Evolutionary conservation across 2,113 vertebrate genomes (phyloP).

Genomic region (Talpa occidentalis): DNA sequence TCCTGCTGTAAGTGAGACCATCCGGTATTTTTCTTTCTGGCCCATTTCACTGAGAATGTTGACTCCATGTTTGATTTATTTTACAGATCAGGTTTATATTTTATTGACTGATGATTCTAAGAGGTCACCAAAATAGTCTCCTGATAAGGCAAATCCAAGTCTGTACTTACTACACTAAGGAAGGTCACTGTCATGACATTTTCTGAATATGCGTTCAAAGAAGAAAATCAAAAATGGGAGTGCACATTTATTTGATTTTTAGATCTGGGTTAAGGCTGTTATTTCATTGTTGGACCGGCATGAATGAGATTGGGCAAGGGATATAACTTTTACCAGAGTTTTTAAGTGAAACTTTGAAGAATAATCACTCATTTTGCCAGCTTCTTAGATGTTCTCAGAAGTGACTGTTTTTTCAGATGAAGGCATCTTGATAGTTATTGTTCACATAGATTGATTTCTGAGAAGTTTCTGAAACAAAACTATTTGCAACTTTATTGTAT

Average conservation of each 20-base stretch:
- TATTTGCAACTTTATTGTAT: background rate
- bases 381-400: background rate
- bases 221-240: background rate
- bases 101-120: background rate
- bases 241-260: background rate
- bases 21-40: too few relatives aligned
- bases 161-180: background rate
- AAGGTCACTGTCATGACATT: background rate
- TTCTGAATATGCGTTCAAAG: background rate
- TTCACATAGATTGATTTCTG: slow-evolving; percentile 40
- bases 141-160: background rate
- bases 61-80: background rate
- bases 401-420: background rate
- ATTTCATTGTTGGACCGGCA: background rate
- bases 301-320: background rate
- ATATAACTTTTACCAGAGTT: background rate
- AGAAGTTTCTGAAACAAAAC: slow-evolving; percentile 20
- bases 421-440: background rate
- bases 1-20: too few relatives aligned
- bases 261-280: background rate
- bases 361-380: background rate
- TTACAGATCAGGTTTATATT: background rate
- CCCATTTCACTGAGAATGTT: too few relatives aligned
- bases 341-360: background rate
- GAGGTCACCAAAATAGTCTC: background rate